Evolutionary conservation across 2,797 vertebrate species (phyloP).

Genomic region (Gallinago stenura): DNA sequence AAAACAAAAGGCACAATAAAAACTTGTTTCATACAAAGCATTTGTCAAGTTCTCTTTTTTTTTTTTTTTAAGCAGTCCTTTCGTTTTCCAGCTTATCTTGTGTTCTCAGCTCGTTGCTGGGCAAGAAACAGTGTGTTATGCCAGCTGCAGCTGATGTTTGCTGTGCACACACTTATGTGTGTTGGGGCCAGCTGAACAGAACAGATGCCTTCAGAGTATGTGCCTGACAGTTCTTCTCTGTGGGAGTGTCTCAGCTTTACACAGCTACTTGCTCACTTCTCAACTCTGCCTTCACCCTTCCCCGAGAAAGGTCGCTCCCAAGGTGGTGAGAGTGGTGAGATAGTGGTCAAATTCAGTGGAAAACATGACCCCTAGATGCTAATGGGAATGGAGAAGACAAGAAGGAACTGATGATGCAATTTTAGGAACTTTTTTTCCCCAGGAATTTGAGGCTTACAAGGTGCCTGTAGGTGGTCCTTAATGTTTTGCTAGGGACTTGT

Average conservation of each 20-base stretch:
- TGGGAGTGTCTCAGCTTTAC: background rate
- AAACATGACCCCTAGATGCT: background rate
- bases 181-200: background rate
- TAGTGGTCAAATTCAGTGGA: background rate
- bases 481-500: background rate
- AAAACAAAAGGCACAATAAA: background rate
- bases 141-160: conserved; percentile 15
- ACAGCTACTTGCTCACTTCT: background rate
- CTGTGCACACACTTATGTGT: background rate
- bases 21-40: background rate
- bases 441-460: background rate
- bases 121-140: background rate
- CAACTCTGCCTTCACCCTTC: rapidly evolving
- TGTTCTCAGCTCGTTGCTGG: background rate
- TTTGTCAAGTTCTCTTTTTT: background rate
- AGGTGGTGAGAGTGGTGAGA: background rate
- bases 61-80: background rate
- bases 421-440: too few relatives aligned
- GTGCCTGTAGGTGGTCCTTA: background rate
- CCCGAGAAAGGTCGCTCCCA: background rate
- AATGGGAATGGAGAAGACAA: background rate
- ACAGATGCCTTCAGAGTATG: background rate
- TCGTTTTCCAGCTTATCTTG: background rate
- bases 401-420: background rate
- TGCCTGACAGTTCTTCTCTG: background rate